These are phyloP conservation scores for Diogma glabrata DNA, from an alignment of 2,888 invertebrate species.

Conservation along the genomic window DNA sequence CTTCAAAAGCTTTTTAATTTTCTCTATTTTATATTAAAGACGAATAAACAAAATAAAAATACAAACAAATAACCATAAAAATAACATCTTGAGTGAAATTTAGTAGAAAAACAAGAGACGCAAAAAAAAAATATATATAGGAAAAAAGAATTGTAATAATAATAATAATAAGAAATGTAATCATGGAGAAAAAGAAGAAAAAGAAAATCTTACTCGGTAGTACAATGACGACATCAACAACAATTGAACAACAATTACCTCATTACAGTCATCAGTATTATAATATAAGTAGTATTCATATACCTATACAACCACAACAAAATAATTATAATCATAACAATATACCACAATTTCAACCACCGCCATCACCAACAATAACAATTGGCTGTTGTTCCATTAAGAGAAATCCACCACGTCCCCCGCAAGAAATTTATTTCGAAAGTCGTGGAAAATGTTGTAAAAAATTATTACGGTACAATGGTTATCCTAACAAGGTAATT, in stretches of 20 bases:
- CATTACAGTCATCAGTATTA: slow-evolving; percentile 3
- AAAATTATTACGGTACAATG: slow-evolving; percentile 68
- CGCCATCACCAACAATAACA: slow-evolving; percentile 29
- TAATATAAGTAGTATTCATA: slow-evolving; percentile 5
- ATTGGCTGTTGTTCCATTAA: slow-evolving; percentile 21
- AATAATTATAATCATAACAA: background rate
- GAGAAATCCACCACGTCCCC: slow-evolving; percentile 28
- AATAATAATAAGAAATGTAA: too few relatives aligned
- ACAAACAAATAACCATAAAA: too few relatives aligned
- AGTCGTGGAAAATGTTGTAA: slow-evolving; percentile 73
- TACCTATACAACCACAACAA: background rate
- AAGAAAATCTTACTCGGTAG: slow-evolving; percentile 7
- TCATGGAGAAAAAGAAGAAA: slow-evolving; percentile 7
- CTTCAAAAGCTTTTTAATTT: too few relatives aligned
- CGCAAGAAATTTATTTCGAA: slow-evolving; percentile 60
- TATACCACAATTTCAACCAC: slow-evolving; percentile 18
- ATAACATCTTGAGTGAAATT: too few relatives aligned
- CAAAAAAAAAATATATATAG: too few relatives aligned
- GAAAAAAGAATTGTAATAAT: too few relatives aligned
- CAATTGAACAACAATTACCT: slow-evolving; percentile 8
- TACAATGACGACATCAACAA: background rate
- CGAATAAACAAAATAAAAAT: too few relatives aligned
- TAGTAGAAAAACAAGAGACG: too few relatives aligned
- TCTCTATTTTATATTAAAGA: too few relatives aligned
- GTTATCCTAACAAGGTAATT: slow-evolving; percentile 69